Conservation (phyloP, 1,140 invertebrate genomes). For the Phymastichus coffea region DNA sequence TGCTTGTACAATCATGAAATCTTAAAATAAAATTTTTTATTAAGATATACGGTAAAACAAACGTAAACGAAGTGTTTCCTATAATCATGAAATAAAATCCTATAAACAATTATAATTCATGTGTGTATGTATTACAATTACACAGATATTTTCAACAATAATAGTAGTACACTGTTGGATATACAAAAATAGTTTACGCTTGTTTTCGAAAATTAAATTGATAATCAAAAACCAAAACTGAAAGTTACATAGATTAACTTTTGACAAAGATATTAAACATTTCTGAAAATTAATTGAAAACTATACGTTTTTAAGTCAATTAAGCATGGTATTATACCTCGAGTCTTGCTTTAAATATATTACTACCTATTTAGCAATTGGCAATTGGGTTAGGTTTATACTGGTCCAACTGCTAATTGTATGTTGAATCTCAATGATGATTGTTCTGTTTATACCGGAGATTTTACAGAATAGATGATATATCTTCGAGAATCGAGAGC, state of each 20-base stretch:
- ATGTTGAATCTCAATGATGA: neutral
- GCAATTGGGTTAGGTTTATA: conserved; percentile 5
- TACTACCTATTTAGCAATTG: conserved; percentile 1
- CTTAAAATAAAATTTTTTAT: too few species aligned
- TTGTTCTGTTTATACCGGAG: conserved; percentile 4
- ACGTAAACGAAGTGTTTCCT: too few species aligned
- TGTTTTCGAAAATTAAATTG: neutral
- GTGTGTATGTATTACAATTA: too few species aligned
- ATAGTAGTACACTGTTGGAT: neutral
- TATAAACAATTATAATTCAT: too few species aligned
- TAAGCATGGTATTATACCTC: conserved; percentile 4
- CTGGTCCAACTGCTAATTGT: neutral
- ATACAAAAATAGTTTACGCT: conserved; percentile 3
- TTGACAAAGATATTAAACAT: too few species aligned
- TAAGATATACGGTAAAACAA: too few species aligned
- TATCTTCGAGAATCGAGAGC: neutral
- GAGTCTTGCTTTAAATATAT: neutral
- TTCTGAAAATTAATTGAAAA: conserved; percentile 19
- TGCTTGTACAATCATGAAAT: too few species aligned
- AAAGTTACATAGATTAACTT: neutral
- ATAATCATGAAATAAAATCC: too few species aligned
- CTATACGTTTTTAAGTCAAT: conserved; percentile 2
- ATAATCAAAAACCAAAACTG: neutral
- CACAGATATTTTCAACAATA: neutral
- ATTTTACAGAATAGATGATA: conserved; percentile 22